phyloP scores from a whole-genome alignment of 2,797 vertebrate species.

The Sarcoramphus papa region DNA sequence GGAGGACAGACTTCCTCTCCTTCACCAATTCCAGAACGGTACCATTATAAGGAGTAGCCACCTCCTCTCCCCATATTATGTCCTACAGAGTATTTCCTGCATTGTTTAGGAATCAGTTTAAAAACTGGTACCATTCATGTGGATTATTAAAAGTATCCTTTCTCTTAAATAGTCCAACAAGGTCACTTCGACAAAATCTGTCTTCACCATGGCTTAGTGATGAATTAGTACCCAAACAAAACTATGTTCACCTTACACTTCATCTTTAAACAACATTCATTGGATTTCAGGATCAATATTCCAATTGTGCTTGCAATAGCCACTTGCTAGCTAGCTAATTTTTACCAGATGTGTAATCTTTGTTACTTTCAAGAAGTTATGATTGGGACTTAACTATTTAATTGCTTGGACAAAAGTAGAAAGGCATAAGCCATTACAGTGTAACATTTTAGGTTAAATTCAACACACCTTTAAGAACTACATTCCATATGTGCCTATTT shows the following conservation, averaged over 20 bases:
- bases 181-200: neutral
- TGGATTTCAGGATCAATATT: neutral
- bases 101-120: neutral
- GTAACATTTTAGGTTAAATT: neutral
- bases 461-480: neutral
- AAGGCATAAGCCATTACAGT: neutral
- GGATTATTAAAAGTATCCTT: neutral
- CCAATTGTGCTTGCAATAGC: neutral
- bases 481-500: neutral
- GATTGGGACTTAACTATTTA: neutral
- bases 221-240: neutral
- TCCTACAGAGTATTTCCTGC: neutral
- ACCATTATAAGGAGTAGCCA: neutral
- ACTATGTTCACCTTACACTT: neutral
- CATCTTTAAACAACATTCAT: neutral
- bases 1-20: neutral
- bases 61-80: neutral
- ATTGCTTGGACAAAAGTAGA: neutral
- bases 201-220: neutral
- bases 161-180: neutral
- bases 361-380: neutral
- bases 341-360: neutral
- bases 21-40: neutral
- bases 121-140: neutral
- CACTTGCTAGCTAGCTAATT: neutral